Percentiles rank a stretch among this genome's conserved stretches.
These are phyloP conservation scores for Canis aureus DNA, from an alignment of 2,113 vertebrate genomes.

Conservation along the genomic window DNA sequence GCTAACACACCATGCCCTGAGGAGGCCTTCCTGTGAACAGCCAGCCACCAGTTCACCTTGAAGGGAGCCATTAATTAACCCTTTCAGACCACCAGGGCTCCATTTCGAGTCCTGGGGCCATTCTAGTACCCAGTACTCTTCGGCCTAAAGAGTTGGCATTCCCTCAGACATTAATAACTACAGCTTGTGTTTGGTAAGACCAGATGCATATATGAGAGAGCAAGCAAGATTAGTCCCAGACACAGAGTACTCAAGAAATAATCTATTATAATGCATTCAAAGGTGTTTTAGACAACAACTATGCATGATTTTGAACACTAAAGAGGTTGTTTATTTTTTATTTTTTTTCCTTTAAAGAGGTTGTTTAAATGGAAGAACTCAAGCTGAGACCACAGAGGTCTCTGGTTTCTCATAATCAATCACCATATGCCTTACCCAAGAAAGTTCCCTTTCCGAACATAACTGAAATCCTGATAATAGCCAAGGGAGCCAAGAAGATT, in stretches of 20 bases:
- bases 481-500: background rate
- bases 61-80: background rate
- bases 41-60: background rate
- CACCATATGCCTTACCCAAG: background rate
- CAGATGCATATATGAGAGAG: background rate
- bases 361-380: conserved; percentile 47
- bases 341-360: background rate
- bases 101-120: background rate
- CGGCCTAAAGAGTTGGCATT: background rate
- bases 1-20: background rate
- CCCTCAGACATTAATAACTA: background rate
- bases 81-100: background rate
- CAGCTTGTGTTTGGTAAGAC: background rate
- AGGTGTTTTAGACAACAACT: background rate
- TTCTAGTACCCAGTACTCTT: background rate
- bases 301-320: background rate
- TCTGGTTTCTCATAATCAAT: background rate
- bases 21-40: background rate
- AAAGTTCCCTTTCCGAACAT: conserved; percentile 9
- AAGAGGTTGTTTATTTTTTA: background rate
- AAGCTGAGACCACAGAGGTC: background rate
- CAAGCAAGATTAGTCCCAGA: background rate
- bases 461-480: background rate
- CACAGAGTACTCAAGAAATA: background rate
- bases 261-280: background rate